Base-by-base conservation (phyloP, 2,888 invertebrate genomes). In the Scaptodrosophila latifasciaeformis region DNA sequence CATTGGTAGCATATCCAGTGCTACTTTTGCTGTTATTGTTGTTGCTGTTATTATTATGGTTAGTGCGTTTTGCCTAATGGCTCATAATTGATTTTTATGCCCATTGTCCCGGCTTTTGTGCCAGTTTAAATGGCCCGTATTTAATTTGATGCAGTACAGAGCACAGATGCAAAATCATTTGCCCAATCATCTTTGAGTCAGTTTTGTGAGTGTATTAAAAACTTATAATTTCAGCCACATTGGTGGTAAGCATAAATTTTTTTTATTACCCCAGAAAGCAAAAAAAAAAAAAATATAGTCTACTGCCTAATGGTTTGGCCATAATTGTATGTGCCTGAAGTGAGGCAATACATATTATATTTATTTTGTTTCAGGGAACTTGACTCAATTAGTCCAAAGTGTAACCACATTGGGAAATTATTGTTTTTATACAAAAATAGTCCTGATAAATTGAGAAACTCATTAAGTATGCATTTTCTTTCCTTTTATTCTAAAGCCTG, bases 51-150 rank as follows among this genome's bases (percentile, higher is more conserved):
- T 42, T 34, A 19, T 21, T 6, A 42, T 47, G 27, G 30, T 43
- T 35, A 37, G 39, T 48, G 29, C 42, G 65, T 37, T 7, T 52
- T 45, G 62, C 48, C 76, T 74, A 79, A 76, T 75, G 74, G 79
- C 60, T 76, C 76, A 79, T 75, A 75, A 75, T 79, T 75, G 79
- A 75, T 75, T 75, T 76, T 76, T 79, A 79, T 75, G 74, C 74
- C 79, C 71, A 79, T 71, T 66, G 62, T 62, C 44, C 52, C 39
- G 40, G 44, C n/a, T 48, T 52, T 12, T 42, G 34, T 52, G 12
- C 44, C 60, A 47, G 42, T 60, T 75, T 59, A 78, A 78, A 72
- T 71, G 71, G 78, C 48, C 48, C 71, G 75, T 65, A 59, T 59
- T 56, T 72, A 78, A 72, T 72, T 54, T 70, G 71, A 65, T 65